Evolutionary conservation across 2,797 vertebrate genomes (phyloP).

Genomic region (Harpagifer antarcticus): DNA sequence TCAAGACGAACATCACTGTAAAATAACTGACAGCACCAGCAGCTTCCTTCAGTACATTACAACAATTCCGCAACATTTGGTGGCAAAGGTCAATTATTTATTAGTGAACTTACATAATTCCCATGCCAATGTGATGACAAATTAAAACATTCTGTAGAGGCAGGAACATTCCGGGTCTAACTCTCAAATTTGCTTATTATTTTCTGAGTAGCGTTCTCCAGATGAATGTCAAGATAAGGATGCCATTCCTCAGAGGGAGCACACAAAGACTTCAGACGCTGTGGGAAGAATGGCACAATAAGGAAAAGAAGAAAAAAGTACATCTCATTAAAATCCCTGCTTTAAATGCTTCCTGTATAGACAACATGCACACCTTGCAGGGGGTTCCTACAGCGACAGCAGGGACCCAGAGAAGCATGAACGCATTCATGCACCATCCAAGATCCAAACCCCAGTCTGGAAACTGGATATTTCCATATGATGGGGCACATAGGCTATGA

Average conservation of each 20-base stretch:
- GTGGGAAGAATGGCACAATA: conserved; percentile 2
- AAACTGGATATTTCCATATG: conserved; percentile 83
- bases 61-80: too few relatives aligned
- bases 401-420: too few relatives aligned
- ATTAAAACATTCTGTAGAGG: conserved; percentile 45
- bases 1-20: neutral
- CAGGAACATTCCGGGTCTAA: conserved; percentile 43
- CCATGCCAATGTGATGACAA: too few relatives aligned
- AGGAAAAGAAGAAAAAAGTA: too few relatives aligned
- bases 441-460: conserved; percentile 89
- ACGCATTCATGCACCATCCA: conserved; percentile 63
- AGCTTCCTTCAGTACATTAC: neutral
- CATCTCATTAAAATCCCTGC: too few relatives aligned
- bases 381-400: too few relatives aligned
- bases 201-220: conserved; percentile 86
- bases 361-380: too few relatives aligned
- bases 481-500: conserved; percentile 84
- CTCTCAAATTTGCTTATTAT: conserved; percentile 40
- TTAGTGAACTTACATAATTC: too few relatives aligned
- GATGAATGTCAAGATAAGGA: conserved; percentile 88
- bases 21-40: neutral
- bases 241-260: conserved; percentile 90
- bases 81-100: too few relatives aligned
- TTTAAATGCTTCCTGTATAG: too few relatives aligned
- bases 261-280: conserved; percentile 88